These are phyloP conservation scores for Tamias sibiricus DNA, from an alignment of 2,113 vertebrate species.

Conservation along the genomic window DNA sequence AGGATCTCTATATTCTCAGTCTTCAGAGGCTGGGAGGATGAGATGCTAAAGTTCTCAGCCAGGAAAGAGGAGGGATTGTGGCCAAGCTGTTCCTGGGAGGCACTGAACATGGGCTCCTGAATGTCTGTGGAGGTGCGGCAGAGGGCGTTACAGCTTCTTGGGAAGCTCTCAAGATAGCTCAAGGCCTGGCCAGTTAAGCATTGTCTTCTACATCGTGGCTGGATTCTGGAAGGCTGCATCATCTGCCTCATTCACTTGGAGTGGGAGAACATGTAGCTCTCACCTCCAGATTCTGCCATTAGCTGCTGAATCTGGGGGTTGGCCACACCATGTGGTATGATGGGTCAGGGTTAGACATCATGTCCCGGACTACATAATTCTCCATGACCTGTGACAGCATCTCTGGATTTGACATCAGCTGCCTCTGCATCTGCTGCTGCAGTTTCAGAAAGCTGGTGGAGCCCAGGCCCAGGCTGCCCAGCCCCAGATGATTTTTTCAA, in stretches of 20 bases:
- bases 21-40: constrained; percentile 92
- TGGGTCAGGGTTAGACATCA: constrained; percentile 95
- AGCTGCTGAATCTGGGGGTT: constrained; percentile 97
- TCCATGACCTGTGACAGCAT: constrained; percentile 98
- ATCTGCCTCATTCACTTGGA: constrained; percentile 97
- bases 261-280: constrained; percentile 96
- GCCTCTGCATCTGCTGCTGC: constrained; percentile 97
- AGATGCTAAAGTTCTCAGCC: constrained; percentile 90
- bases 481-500: constrained; percentile 83
- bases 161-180: constrained; percentile 96
- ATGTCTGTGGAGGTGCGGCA: constrained; percentile 96
- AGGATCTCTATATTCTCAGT: constrained; percentile 96
- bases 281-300: constrained; percentile 96
- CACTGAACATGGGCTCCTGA: constrained; percentile 96
- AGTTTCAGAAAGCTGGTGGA: constrained; percentile 97
- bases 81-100: constrained; percentile 95
- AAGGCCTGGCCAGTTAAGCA: constrained; percentile 94
- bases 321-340: constrained; percentile 97
- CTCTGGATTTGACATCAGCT: constrained; percentile 97
- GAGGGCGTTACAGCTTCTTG: constrained; percentile 94
- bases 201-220: constrained; percentile 98
- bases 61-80: constrained; percentile 96
- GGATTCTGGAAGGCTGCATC: constrained; percentile 95
- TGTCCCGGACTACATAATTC: constrained; percentile 95
- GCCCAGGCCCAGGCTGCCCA: constrained; percentile 93